Percentiles rank a stretch among this genome's conserved stretches.
phyloP scores from a whole-genome alignment of 2,888 invertebrate species.

The Plagodis dolabraria region DNA sequence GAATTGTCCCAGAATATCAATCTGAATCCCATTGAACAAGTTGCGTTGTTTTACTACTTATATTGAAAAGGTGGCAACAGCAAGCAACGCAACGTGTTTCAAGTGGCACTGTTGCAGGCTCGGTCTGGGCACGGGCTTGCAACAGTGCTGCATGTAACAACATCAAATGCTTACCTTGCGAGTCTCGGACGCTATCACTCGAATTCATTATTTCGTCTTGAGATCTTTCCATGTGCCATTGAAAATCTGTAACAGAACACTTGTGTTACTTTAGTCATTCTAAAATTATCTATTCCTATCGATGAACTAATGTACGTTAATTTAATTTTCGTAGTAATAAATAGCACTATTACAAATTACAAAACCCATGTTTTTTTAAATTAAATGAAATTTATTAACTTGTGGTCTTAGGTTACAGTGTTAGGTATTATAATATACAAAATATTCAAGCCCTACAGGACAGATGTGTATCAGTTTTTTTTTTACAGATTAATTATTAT shows the following conservation, averaged over 20 bases:
- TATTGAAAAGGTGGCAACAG: constrained; percentile 32
- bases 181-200: constrained; percentile 94
- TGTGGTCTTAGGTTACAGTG: no score
- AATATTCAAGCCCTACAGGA: no score
- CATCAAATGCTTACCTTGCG: constrained; percentile 91
- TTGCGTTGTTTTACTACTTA: constrained; percentile 27
- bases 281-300: no score
- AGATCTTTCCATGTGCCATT: constrained; percentile 94
- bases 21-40: constrained; percentile 62
- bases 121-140: constrained; percentile 28
- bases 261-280: neutral
- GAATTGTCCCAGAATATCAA: constrained; percentile 70
- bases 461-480: no score
- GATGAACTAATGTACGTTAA: no score
- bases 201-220: constrained; percentile 95
- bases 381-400: no score
- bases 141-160: constrained; percentile 39
- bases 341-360: no score
- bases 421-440: no score
- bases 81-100: constrained; percentile 69
- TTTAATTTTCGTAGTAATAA: no score
- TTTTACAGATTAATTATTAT: no score
- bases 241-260: constrained; percentile 87
- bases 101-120: constrained; percentile 43
- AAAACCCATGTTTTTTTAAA: no score